Conservation (phyloP, 2,888 invertebrate genomes). For the Brenthis ino region DNA sequence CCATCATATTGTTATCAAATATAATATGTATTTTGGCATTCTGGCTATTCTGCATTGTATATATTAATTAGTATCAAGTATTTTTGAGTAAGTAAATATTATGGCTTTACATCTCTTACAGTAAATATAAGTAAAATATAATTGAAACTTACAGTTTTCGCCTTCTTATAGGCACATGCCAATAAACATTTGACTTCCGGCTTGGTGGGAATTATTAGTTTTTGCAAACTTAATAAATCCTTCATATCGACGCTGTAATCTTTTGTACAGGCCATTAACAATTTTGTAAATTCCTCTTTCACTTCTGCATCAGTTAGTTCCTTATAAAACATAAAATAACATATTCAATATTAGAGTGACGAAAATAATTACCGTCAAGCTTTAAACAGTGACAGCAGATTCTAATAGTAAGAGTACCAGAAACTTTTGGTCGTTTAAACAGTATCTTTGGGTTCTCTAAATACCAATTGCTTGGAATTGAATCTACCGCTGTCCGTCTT, state of each 20-base stretch:
- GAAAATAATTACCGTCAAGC: background rate
- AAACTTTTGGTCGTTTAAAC: no score
- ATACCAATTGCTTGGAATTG: no score
- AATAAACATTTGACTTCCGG: constrained; percentile 71
- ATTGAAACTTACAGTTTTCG: constrained; percentile 57
- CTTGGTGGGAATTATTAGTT: constrained; percentile 61
- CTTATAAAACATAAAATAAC: constrained; percentile 38
- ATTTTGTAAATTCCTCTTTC: constrained; percentile 56
- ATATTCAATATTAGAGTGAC: background rate
- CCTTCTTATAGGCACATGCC: constrained; percentile 70
- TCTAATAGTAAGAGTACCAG: no score
- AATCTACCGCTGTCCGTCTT: no score
- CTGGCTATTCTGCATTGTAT: no score
- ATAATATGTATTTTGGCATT: background rate
- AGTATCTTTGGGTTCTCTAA: no score
- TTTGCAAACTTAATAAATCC: constrained; percentile 58
- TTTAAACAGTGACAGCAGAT: background rate
- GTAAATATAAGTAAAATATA: no score
- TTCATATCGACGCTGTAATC: constrained; percentile 57
- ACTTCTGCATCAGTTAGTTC: constrained; percentile 62
- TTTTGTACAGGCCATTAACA: constrained; percentile 59
- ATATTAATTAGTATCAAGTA: background rate
- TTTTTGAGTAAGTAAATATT: background rate
- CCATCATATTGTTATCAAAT: background rate
- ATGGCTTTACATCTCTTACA: background rate